These are phyloP conservation scores for Poeciliopsis paucimaculata DNA, from an alignment of 2,797 vertebrate genomes.

Conservation along the genomic window DNA sequence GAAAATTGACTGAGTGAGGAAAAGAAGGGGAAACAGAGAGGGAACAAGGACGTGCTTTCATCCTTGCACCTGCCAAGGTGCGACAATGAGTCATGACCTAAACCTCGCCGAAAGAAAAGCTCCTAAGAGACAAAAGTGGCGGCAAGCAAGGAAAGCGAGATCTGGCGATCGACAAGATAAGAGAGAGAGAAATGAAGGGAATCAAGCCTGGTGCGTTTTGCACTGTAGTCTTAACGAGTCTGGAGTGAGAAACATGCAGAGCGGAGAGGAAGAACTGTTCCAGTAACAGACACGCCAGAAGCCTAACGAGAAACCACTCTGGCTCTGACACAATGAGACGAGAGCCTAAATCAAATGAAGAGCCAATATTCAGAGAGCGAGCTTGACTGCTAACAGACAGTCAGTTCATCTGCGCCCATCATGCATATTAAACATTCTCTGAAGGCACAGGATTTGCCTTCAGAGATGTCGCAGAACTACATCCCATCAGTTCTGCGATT, in stretches of 20 bases:
- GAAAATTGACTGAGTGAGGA: conserved; percentile 8
- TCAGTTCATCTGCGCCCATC: neutral
- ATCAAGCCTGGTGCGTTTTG: conserved; percentile 38
- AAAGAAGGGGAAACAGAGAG: neutral
- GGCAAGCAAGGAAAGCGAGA: conserved; percentile 3
- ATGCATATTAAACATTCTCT: neutral
- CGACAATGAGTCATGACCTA: conserved; percentile 32
- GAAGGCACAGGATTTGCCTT: neutral
- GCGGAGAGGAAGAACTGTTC: conserved; percentile 12
- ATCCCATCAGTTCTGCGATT: neutral
- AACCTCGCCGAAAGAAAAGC: neutral
- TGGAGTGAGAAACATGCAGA: conserved; percentile 24
- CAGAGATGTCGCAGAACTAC: too few species aligned
- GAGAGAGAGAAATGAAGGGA: conserved; percentile 19
- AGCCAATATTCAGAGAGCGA: neutral
- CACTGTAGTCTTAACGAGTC: conserved; percentile 48
- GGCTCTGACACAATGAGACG: conserved; percentile 17
- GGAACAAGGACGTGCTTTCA: conserved; percentile 6
- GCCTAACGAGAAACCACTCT: conserved; percentile 46
- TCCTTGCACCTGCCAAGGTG: conserved; percentile 5
- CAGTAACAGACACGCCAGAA: conserved; percentile 23
- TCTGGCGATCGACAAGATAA: conserved; percentile 1
- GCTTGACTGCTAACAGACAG: conserved; percentile 1
- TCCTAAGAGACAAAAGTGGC: conserved; percentile 3
- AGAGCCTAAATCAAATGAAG: conserved; percentile 8